These are phyloP conservation scores for Caenorhabditis virilis DNA, from an alignment of 2,888 invertebrate genomes.

Conservation along the genomic window DNA sequence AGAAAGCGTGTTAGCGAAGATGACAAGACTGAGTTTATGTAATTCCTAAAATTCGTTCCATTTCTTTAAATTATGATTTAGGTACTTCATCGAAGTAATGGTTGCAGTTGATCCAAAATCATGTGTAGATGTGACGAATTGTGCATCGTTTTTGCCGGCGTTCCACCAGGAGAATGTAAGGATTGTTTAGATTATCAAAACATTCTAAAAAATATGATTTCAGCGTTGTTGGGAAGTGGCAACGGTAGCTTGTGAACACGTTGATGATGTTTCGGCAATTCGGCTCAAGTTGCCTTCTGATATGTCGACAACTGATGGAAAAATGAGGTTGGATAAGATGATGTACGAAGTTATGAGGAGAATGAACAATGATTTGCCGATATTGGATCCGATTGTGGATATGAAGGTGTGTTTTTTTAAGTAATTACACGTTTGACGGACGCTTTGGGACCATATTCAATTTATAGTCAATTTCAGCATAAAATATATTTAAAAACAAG, in stretches of 20 bases:
- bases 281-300: slow-evolving; percentile 89
- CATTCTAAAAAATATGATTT: neutral
- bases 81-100: slow-evolving; percentile 27
- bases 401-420: too few relatives aligned
- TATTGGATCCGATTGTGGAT: slow-evolving; percentile 89
- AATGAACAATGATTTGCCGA: slow-evolving; percentile 84
- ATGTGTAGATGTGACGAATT: slow-evolving; percentile 10
- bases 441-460: too few relatives aligned
- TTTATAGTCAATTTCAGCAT: too few relatives aligned
- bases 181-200: neutral
- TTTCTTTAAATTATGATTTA: slow-evolving; percentile 7
- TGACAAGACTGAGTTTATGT: slow-evolving; percentile 72
- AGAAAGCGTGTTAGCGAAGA: slow-evolving; percentile 70
- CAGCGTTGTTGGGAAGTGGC: slow-evolving; percentile 71
- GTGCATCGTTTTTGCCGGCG: slow-evolving; percentile 24
- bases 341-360: slow-evolving; percentile 85
- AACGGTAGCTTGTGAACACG: slow-evolving; percentile 81
- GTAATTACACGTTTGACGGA: too few relatives aligned
- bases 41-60: slow-evolving; percentile 67
- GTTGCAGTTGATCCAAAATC: slow-evolving; percentile 11
- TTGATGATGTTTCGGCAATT: slow-evolving; percentile 86
- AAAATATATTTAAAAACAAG: too few relatives aligned
- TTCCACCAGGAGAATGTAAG: slow-evolving; percentile 16
- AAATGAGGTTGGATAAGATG: slow-evolving; percentile 83
- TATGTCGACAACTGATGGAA: slow-evolving; percentile 82